Evolutionary conservation across 2,888 invertebrate genomes (phyloP), one percentile per base, ranked within the genome.

Genomic region (Drosophila picticornis): DNA sequence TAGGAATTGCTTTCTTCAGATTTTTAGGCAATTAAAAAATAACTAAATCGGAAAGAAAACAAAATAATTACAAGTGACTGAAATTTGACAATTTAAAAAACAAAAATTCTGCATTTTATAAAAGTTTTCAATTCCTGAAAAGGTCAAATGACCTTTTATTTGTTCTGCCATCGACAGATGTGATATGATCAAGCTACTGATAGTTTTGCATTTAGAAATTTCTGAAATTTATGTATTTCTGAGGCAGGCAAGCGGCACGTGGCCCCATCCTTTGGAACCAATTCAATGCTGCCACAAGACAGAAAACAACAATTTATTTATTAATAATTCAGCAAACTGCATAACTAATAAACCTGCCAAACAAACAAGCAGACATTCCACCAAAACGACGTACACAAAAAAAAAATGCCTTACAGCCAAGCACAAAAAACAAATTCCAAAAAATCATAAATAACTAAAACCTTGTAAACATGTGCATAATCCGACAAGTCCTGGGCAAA

Each of bases 391-490:
- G 1, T 4, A 46, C 29, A 50, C 19, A 48, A 34, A 55, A 59
- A 75, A 46, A 46, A 59, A 60, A 40, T 36, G n/a, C 36, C 34
- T 52, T 58, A 55, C 55, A 34, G 59, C 62, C 62, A 3, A 22
- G 31, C 36, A 60, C 50, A 74, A 64, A 67, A 62, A 62, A 77
- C 16, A 67, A 55, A 73, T 40, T 34, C 63, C 58, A 83, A 70
- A 82, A 88, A 72, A 75, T 80, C 82, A 85, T 89, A 89, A 85
- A 85, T 89, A 89, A 85, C 90, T 75, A 75, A 89, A 84, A 80
- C 75, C 90, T 76, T 85, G 90, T 85, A 85, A 89, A 84, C 88
- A 85, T 85, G 84, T 89, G 84, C 82, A 85, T 85, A 85, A 85
- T 87, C 84, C 84, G 72, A 71, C 76, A 72, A 66, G 63, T 38